phyloP scores from a whole-genome alignment of 2,113 vertebrate species.

The Neoarius graeffei region DNA sequence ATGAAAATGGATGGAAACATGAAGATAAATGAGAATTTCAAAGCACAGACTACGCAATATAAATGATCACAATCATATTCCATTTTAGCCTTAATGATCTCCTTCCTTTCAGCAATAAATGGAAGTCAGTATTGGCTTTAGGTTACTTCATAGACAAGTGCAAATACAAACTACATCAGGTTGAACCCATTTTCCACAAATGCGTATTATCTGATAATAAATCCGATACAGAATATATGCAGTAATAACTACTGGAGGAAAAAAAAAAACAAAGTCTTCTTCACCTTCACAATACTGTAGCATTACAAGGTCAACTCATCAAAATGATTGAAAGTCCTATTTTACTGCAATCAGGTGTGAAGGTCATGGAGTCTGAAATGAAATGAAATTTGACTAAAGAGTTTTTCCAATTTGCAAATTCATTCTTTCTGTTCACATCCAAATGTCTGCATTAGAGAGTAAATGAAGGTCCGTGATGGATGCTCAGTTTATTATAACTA shows the following conservation, averaged over 20 bases:
- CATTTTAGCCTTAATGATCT: slow-evolving; percentile 19
- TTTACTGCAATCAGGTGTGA: slow-evolving; percentile 24
- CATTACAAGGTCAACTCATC: background rate
- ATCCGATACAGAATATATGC: background rate
- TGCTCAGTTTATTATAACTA: background rate
- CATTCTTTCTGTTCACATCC: slow-evolving; percentile 20
- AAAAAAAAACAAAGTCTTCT: background rate
- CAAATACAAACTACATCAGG: background rate
- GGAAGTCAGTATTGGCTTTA: background rate
- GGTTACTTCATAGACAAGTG: slow-evolving; percentile 2
- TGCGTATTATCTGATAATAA: background rate
- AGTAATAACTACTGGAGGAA: background rate
- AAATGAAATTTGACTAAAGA: slow-evolving; percentile 7
- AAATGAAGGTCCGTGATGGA: slow-evolving; percentile 10
- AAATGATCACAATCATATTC: slow-evolving; percentile 18
- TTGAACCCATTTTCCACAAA: background rate
- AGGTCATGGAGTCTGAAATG: slow-evolving; percentile 24
- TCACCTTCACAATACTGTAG: slow-evolving; percentile 10
- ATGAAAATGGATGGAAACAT: slow-evolving; percentile 22
- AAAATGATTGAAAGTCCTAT: slow-evolving; percentile 10
- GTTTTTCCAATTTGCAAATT: slow-evolving; percentile 19
- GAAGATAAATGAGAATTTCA: slow-evolving; percentile 40
- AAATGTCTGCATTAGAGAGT: slow-evolving; percentile 19
- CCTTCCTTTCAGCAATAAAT: slow-evolving; percentile 5
- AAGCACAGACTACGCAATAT: slow-evolving; percentile 25